A percentile compares a stretch with the other conserved stretches of the same genome.
Conservation (phyloP, 2,888 invertebrate genomes). For the Morinoia aosen region DNA sequence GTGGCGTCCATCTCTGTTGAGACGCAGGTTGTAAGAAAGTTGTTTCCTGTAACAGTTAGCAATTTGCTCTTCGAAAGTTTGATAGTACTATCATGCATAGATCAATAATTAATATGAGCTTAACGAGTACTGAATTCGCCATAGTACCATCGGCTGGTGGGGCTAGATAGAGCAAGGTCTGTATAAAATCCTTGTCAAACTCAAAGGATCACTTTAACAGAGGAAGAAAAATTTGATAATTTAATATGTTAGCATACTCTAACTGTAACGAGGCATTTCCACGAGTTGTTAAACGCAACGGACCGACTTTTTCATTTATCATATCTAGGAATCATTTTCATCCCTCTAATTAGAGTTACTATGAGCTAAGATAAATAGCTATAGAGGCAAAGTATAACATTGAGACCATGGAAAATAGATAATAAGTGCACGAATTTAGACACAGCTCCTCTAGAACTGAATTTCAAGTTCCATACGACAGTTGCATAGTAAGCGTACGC, state of each 20-base stretch:
- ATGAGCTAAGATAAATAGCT: too few species aligned
- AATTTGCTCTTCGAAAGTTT: neutral
- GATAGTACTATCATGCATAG: neutral
- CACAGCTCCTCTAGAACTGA: too few species aligned
- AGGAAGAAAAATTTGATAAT: neutral
- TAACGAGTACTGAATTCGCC: neutral
- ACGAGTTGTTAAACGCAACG: too few species aligned
- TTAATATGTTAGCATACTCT: neutral
- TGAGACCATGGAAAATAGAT: too few species aligned
- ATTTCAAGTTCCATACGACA: too few species aligned
- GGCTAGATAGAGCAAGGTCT: neutral
- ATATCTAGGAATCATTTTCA: too few species aligned
- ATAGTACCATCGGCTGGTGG: neutral
- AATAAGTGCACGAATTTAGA: too few species aligned
- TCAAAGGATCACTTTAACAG: neutral
- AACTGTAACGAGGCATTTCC: neutral
- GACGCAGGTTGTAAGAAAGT: neutral
- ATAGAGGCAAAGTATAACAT: too few species aligned
- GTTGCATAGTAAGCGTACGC: too few species aligned
- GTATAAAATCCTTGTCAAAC: neutral
- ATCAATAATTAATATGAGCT: neutral
- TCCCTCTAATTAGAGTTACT: too few species aligned
- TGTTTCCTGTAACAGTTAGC: neutral
- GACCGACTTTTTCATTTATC: neutral
- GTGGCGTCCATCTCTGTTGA: slow-evolving; percentile 69